Conservation (phyloP, 1,140 invertebrate genomes). For the Tetramorium alpestre region DNA sequence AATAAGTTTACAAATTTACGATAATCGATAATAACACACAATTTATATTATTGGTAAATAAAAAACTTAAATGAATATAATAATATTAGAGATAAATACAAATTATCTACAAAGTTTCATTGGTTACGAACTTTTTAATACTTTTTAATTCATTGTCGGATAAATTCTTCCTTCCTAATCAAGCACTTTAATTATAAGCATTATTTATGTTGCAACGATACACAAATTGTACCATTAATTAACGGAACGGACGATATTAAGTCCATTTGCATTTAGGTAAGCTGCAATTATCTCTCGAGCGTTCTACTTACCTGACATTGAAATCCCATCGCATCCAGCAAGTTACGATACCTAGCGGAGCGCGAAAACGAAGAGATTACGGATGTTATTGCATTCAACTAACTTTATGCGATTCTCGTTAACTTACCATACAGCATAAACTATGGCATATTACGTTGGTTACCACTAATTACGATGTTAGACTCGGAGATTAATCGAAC, state of each 20-base stretch:
- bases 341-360: conserved; percentile 45
- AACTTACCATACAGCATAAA: conserved; percentile 23
- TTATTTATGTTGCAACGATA: conserved; percentile 11
- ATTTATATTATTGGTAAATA: not conserved
- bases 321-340: conserved; percentile 34
- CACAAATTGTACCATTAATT: conserved; percentile 40
- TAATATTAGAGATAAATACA: not conserved
- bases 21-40: not conserved
- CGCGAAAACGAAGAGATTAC: conserved; percentile 56
- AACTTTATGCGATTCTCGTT: conserved; percentile 59
- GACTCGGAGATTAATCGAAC: conserved; percentile 59
- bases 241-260: conserved; percentile 32
- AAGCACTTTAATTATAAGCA: not conserved
- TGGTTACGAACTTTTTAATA: conserved; percentile 13
- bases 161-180: not conserved
- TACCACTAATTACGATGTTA: conserved; percentile 49
- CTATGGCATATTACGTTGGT: conserved; percentile 31
- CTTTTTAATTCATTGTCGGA: too few species aligned
- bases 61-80: not conserved
- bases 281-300: conserved; percentile 37
- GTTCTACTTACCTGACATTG: conserved; percentile 45
- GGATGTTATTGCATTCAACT: conserved; percentile 35
- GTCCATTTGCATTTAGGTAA: conserved; percentile 50
- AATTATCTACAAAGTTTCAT: not conserved
- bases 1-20: not conserved